Conservation (phyloP, 2,888 invertebrate species). For the Julus scanicus region DNA sequence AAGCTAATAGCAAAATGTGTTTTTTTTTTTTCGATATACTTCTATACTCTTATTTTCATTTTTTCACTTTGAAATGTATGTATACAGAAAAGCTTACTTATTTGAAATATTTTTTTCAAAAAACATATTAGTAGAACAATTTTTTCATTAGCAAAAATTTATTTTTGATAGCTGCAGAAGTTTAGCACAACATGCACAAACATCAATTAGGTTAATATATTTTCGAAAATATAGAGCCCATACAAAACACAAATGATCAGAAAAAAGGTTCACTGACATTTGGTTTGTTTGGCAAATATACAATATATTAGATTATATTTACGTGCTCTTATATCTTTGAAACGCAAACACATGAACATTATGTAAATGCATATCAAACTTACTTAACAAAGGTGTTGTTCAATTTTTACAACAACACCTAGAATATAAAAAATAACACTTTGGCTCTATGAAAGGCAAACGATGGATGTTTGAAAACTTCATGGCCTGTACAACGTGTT, state of each 20-base stretch:
- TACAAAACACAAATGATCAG: not conserved
- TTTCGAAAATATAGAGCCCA: not conserved
- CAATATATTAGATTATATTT: not conserved
- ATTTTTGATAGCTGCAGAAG: not conserved
- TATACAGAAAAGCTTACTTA: no score
- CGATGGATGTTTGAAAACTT: no score
- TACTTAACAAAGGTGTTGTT: no score
- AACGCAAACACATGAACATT: not conserved
- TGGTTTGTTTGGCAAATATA: not conserved
- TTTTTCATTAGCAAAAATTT: not conserved
- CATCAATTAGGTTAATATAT: not conserved
- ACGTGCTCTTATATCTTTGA: not conserved
- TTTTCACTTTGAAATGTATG: no score
- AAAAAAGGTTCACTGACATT: slow-evolving; percentile 6
- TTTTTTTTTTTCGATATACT: no score
- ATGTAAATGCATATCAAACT: not conserved
- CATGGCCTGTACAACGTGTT: no score
- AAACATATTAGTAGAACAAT: not conserved
- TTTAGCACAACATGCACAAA: not conserved
- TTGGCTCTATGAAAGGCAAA: no score
- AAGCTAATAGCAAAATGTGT: no score
- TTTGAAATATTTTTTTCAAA: not conserved
- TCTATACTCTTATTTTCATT: no score
- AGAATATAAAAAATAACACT: no score
- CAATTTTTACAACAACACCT: no score